These are phyloP conservation scores for Brachynemurus nebulosus DNA, from an alignment of 2,888 invertebrate genomes.

Conservation along the genomic window DNA sequence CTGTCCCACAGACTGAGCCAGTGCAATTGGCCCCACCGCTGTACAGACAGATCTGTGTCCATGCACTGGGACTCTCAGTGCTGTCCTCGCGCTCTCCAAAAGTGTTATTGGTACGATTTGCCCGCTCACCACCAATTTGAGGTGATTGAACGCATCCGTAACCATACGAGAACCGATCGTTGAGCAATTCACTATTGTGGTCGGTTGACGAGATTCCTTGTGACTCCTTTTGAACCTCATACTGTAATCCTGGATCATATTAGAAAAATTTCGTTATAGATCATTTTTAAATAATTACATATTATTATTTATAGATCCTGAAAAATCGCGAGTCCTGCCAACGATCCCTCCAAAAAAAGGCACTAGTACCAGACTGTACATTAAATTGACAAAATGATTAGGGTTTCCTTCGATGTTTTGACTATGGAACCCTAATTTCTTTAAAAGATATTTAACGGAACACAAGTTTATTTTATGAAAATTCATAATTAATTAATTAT, in stretches of 20 bases:
- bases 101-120: background rate
- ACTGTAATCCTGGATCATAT: constrained; percentile 3
- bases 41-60: constrained; percentile 5
- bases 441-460: too few relatives aligned
- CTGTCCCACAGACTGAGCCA: background rate
- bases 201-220: background rate
- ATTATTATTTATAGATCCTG: too few relatives aligned
- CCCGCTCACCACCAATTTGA: constrained; percentile 4
- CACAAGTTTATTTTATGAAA: too few relatives aligned
- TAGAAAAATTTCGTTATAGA: too few relatives aligned
- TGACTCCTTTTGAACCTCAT: constrained; percentile 1
- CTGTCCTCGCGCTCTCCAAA: background rate
- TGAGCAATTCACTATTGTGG: background rate
- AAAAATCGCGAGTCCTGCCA: too few relatives aligned
- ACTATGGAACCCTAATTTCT: too few relatives aligned
- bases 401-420: too few relatives aligned
- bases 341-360: background rate
- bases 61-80: constrained; percentile 7
- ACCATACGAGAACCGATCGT: constrained; percentile 2
- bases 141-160: background rate
- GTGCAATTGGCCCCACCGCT: background rate
- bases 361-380: background rate
- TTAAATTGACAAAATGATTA: background rate
- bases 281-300: too few relatives aligned
- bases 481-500: too few relatives aligned